These are phyloP conservation scores for Crossaster papposus DNA, from an alignment of 53 echinoderm and acorn worm genomes.

Conservation along the genomic window DNA sequence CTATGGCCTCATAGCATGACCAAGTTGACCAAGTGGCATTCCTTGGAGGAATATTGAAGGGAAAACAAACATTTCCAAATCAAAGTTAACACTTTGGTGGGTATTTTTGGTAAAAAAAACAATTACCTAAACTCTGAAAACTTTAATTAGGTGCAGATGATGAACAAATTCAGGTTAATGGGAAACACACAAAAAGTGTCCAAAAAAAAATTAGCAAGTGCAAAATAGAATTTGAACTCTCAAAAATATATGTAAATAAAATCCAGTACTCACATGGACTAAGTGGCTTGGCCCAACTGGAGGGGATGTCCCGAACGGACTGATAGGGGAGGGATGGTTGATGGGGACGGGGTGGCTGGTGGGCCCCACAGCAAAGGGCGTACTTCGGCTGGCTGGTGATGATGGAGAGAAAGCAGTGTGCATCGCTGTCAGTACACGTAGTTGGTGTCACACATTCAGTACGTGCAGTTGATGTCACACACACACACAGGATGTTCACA, in stretches of 20 bases:
- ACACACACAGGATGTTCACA: neutral
- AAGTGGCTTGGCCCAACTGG: constrained; percentile 76
- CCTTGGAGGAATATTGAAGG: too few species aligned
- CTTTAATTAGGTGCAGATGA: neutral
- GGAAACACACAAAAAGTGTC: neutral
- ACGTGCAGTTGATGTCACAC: neutral
- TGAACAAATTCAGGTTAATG: neutral
- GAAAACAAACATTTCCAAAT: neutral
- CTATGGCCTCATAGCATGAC: too few species aligned
- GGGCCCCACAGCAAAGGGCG: constrained; percentile 72
- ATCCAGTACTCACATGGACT: constrained; percentile 57
- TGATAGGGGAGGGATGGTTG: constrained; percentile 90
- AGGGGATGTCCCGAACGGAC: constrained; percentile 92
- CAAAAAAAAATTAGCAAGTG: neutral
- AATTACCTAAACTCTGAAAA: neutral
- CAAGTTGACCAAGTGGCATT: too few species aligned
- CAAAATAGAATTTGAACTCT: neutral
- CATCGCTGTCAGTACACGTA: constrained; percentile 70
- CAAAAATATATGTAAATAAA: neutral
- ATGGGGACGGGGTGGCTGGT: constrained; percentile 68
- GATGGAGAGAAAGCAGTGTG: constrained; percentile 87
- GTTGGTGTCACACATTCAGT: constrained; percentile 18
- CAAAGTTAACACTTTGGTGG: neutral
- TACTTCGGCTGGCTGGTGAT: constrained; percentile 89
- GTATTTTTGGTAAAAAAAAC: too few species aligned